Evolutionary conservation across 2,113 vertebrate genomes (phyloP), one percentile per base, ranked within the genome.

Genomic region (Lepidothrix coronata): DNA sequence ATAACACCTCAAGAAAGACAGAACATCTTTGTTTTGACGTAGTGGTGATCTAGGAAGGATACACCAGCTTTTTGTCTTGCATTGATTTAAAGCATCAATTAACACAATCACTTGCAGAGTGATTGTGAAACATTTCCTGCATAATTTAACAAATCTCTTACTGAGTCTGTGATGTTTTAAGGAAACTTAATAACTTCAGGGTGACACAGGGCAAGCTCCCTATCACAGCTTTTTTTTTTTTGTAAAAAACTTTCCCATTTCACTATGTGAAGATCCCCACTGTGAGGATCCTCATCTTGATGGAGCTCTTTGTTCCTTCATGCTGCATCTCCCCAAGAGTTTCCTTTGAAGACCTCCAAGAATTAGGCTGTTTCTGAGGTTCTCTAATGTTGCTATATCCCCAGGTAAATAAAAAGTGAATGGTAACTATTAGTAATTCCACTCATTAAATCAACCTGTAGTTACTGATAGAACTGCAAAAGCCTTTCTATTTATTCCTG

Each of bases 191-290:
- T 33, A 17, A 37, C 21, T 54, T 9, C 8, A 61, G 33, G 19
- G 8, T 48, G 19, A 68, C 39, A 55, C 2, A 66, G 15, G 35
- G 7, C 6, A 59, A 76, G 6, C 1, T 58, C 3, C 44, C 9
- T 37, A 9, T 14, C 21, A 18, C 8, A 25, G 16, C 2, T 31
- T 41, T 61, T 86, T 67, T 61, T 86, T 72, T 43, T 13, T 41
- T 44, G 3, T 6, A 62, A 75, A 85, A 27, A 35, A 19, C 16
- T 1, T 6, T 48, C 8, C 19, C 4, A 22, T 81, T 67, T 80
- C 21, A 62, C 3, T 67, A 14, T 1, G 0, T 49, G 33, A n/a
- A 68, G 24, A 17, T 18, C 9, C 9, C 21, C 6, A 15, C 13
- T 51, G 18, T 37, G 27, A 33, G 18, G 9, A 65, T 63, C 14